Percentiles rank a stretch among this genome's conserved stretches.
Conservation (phyloP, 2,113 vertebrate genomes). For the Microcebus ravelobensis region DNA sequence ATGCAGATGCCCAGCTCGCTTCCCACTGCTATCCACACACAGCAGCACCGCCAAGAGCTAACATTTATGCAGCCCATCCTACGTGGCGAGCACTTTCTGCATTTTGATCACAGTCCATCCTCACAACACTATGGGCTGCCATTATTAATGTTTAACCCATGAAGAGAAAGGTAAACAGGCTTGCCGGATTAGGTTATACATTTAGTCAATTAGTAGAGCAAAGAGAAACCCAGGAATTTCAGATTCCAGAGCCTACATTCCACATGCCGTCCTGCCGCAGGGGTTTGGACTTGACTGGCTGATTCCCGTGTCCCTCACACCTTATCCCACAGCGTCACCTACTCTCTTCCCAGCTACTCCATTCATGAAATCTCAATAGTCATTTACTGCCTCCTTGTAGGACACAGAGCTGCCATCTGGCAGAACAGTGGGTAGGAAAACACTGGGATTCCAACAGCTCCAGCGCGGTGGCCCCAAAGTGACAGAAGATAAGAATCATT, state of each 20-base stretch:
- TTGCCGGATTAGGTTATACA: neutral
- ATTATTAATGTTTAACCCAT: neutral
- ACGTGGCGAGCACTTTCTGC: neutral
- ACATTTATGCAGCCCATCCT: neutral
- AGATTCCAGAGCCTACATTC: neutral
- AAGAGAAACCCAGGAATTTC: neutral
- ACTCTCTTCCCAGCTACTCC: neutral
- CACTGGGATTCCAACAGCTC: neutral
- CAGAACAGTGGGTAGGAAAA: neutral
- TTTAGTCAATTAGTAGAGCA: neutral
- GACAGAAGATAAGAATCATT: neutral
- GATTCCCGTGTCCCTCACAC: neutral
- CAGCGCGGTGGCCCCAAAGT: neutral
- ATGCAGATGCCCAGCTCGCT: neutral
- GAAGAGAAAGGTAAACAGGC: neutral
- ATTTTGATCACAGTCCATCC: neutral
- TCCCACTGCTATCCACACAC: neutral
- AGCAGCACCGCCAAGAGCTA: neutral
- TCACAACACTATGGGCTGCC: neutral
- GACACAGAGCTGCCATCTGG: neutral
- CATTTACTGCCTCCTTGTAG: neutral
- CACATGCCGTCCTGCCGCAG: neutral
- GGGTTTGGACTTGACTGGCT: neutral
- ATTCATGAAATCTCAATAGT: neutral
- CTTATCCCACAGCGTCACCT: neutral